These are phyloP conservation scores for Hoplodrina blanda DNA, from an alignment of 2,888 invertebrate genomes.

Conservation along the genomic window DNA sequence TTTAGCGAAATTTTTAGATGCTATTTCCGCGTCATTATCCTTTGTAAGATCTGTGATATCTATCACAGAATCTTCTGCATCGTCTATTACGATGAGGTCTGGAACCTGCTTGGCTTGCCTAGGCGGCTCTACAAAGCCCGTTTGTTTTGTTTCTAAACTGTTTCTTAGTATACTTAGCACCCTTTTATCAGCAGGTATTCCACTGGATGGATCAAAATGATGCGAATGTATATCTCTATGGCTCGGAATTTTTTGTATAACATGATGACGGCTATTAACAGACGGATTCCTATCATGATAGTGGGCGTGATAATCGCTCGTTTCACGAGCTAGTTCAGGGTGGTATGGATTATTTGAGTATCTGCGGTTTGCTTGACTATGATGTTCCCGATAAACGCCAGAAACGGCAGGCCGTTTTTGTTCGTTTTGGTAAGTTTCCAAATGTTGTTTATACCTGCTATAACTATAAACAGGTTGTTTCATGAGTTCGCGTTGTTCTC, in stretches of 20 bases:
- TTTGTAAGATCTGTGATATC: constrained; percentile 87
- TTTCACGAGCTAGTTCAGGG: constrained; percentile 76
- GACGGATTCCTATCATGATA: constrained; percentile 80
- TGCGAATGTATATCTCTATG: constrained; percentile 81
- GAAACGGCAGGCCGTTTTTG: constrained; percentile 77
- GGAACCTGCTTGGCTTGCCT: constrained; percentile 86
- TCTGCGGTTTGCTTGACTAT: constrained; percentile 75
- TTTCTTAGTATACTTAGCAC: constrained; percentile 93
- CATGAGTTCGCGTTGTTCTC: constrained; percentile 86
- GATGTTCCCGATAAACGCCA: constrained; percentile 78
- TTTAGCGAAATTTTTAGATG: constrained; percentile 68
- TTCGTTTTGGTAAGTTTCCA: constrained; percentile 85
- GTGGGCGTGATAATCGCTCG: constrained; percentile 79
- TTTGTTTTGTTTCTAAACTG: constrained; percentile 92
- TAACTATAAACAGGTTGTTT: constrained; percentile 86
- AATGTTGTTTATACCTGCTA: constrained; percentile 84
- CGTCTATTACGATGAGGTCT: constrained; percentile 88
- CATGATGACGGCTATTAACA: constrained; percentile 79
- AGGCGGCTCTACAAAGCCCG: constrained; percentile 89
- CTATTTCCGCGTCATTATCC: constrained; percentile 76
- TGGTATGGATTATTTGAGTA: constrained; percentile 77
- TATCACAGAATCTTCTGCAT: constrained; percentile 86
- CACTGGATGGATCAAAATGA: constrained; percentile 78
- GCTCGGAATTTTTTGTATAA: constrained; percentile 84
- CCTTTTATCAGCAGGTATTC: constrained; percentile 92